phyloP scores from a whole-genome alignment of 2,888 invertebrate species.

The Eristalis intricaria region DNA sequence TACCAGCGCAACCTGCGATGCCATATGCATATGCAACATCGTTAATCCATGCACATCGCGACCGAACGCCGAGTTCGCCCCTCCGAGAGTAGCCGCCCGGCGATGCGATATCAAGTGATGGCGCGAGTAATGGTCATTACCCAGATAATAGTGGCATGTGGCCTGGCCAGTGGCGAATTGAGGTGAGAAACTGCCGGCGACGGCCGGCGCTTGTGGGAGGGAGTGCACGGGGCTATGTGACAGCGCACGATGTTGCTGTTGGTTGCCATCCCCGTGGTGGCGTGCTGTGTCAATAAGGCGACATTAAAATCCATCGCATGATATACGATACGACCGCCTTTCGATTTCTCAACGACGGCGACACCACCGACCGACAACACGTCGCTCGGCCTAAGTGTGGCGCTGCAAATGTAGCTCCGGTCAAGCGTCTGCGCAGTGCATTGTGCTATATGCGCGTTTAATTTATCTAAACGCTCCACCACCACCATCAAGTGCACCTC shows the following conservation, averaged over 20 bases:
- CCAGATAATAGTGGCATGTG: conserved; percentile 48
- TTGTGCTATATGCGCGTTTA: conserved; percentile 54
- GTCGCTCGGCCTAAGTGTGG: not conserved
- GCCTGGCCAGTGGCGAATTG: conserved; percentile 45
- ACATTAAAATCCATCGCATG: conserved; percentile 65
- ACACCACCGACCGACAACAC: not conserved
- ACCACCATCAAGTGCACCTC: not conserved
- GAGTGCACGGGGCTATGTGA: conserved; percentile 15
- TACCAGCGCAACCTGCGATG: not conserved
- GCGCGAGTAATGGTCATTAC: conserved; percentile 59
- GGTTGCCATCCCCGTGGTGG: conserved; percentile 42
- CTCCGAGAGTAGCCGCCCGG: not conserved
- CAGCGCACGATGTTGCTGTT: conserved; percentile 38
- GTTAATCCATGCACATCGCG: not conserved
- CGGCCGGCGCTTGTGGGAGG: conserved; percentile 38
- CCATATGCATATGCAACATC: not conserved
- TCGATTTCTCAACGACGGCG: conserved; percentile 64
- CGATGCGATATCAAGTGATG: conserved; percentile 22
- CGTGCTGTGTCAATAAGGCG: conserved; percentile 69
- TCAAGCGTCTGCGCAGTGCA: conserved; percentile 39
- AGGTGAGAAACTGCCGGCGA: conserved; percentile 57
- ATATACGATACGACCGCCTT: conserved; percentile 70
- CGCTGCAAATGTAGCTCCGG: conserved; percentile 19
- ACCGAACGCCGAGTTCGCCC: not conserved
- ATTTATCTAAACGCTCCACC: conserved; percentile 19